Base-by-base conservation (phyloP, 2,888 invertebrate species). In the Stenotaenia linearis region DNA sequence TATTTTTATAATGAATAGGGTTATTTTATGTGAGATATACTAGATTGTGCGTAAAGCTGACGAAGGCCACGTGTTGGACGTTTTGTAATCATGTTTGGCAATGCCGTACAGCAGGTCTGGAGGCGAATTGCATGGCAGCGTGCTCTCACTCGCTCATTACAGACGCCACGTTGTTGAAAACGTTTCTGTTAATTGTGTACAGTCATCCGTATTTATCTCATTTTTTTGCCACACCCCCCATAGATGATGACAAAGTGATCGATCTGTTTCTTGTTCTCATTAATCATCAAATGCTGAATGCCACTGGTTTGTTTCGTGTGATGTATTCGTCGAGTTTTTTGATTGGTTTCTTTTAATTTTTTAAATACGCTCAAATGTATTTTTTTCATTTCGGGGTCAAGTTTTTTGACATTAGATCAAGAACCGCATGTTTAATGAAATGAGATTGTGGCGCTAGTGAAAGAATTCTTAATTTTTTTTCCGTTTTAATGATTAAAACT, bases 81-180 rank as follows among this genome's bases (percentile, higher is more conserved):
- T 69, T 75, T 75, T 45, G n/a, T 37, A 78, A 79, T 79, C 79
- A 79, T 79, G 79, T 79, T 77, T 79, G 75, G 79, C 74, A 75
- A 74, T 75, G 79, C 79, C 79, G 37, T 79, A 69, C 79, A 79
- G 79, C 79, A 75, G 79, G 79, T 79, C 79, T 79, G 79, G 74
- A 75, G 79, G 78, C 78, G 30, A 78, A 78, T 56, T 78, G 78
- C 78, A 61, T 78, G 77, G 77, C 45, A 45, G 40, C 37, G 45
- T 45, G 28, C 69, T 69, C 69, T 69, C 69, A 69, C 69, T 69
- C 69, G 69, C 69, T 69, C 69, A 69, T 69, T 69, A 69, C 69
- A 28, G 69, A 69, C 69, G 69, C 77, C 35, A 77, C 40, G 76
- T 75, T 77, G 77, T 77, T 77, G 77, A 77, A n/a, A 77, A 28